Base-by-base conservation (phyloP, 2,113 vertebrate species). In the Mastomys coucha region DNA sequence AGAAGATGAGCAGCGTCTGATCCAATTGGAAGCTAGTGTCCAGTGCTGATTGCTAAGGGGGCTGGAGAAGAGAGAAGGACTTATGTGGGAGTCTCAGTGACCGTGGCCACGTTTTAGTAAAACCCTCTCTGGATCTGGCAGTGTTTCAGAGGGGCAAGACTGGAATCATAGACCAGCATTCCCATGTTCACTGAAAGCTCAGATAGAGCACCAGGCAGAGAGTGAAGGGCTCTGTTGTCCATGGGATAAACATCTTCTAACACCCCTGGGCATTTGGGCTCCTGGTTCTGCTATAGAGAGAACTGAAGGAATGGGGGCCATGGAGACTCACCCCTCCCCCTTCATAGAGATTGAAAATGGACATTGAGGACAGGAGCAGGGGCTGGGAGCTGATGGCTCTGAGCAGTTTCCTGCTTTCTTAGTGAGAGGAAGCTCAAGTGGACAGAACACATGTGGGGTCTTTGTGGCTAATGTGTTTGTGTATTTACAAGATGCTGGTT, bases 271-370 rank as follows among this genome's bases (percentile, higher is more conserved):
- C 9, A 12, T 11, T 56, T 33, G 33, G 51, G 8, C 33, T 80
- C 33, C 77, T 56, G 31, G 17, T 36, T 2, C 33, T 16, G 26
- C 49, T 80, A 3, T 4, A 36, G 77, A 22, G 31, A 36, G 49
- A 56, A 80, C 17, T 22, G 31, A 53, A 78, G 31, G 28, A 36
- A 2, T 12, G 51, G 5, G 51, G 31, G 4, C 4, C 16, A 31
- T 7, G 3, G 11, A 53, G 17, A 56, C 9, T 4, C 11, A 33
- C 17, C 0, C 4, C 8, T 22, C 11, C 45, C 28, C 0, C 80
- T 13, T 39, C 42, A 45, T 36, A 60, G 49, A 56, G 19, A 56
- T 36, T 53, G 49, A 80, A 4, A n/a, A n/a, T n/a, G n/a, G n/a
- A n/a, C n/a, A n/a, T 12, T 36, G 17, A 17, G 77, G 31, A 22